Conservation (phyloP, 2,888 invertebrate genomes). For the Gnatocerus cornutus region DNA sequence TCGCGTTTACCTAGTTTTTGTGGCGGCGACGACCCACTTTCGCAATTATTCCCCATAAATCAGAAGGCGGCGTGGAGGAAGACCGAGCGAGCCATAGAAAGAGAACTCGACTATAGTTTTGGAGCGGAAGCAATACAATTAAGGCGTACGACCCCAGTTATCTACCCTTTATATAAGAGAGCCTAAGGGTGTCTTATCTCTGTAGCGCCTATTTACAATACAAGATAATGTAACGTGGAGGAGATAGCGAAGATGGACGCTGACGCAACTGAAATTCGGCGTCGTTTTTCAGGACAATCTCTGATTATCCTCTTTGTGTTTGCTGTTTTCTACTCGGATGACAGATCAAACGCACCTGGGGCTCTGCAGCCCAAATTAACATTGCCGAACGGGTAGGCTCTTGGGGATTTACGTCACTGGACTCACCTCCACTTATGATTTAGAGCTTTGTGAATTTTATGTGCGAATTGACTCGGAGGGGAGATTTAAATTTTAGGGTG, state of each 20-base stretch:
- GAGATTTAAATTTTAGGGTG: constrained; percentile 2
- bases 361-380: constrained; percentile 36
- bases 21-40: constrained; percentile 30
- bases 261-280: constrained; percentile 41
- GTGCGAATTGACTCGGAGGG: constrained; percentile 1
- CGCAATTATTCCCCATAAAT: constrained; percentile 39
- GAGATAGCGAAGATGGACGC: constrained; percentile 45
- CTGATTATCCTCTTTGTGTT: constrained; percentile 44
- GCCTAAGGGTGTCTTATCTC: constrained; percentile 45
- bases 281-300: constrained; percentile 42
- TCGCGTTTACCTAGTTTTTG: constrained; percentile 35
- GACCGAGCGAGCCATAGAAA: constrained; percentile 20
- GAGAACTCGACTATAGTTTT: constrained; percentile 31
- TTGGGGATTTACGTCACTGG: constrained; percentile 28
- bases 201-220: constrained; percentile 45
- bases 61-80: constrained; percentile 23
- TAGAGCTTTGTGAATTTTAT: constrained; percentile 37
- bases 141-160: constrained; percentile 57
- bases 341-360: constrained; percentile 45
- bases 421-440: constrained; percentile 26
- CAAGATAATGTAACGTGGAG: constrained; percentile 44
- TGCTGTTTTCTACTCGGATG: constrained; percentile 42
- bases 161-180: constrained; percentile 49
- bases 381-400: constrained; percentile 20
- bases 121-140: constrained; percentile 58